phyloP scores from a whole-genome alignment of 2,797 vertebrate species.

The Meda fulgida region DNA sequence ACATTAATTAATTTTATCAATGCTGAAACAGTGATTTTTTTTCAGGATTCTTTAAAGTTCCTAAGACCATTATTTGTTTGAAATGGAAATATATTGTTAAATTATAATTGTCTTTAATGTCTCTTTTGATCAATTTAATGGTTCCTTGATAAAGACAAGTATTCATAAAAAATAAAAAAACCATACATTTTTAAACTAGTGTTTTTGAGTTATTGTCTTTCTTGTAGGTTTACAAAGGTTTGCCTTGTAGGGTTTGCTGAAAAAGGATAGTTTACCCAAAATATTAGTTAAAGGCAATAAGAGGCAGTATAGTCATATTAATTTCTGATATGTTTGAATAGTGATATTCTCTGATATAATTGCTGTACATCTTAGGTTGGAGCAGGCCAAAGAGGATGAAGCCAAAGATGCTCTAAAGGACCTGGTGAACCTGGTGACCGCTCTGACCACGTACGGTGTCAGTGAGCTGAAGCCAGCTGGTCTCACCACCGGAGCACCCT shows the following conservation, averaged over 20 bases:
- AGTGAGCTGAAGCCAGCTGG: constrained; percentile 93
- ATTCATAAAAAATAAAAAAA: too few relatives aligned
- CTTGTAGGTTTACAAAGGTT: too few relatives aligned
- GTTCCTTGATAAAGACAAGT: too few relatives aligned
- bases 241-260: neutral
- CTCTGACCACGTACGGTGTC: constrained; percentile 92
- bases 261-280: neutral
- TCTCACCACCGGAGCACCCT: constrained; percentile 93
- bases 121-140: too few relatives aligned
- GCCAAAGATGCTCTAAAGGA: constrained; percentile 96
- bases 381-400: constrained; percentile 96
- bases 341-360: neutral
- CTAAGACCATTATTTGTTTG: neutral
- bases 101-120: neutral
- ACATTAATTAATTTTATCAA: neutral
- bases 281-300: neutral
- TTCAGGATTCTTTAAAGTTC: neutral
- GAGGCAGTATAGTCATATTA: neutral
- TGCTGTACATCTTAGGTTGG: constrained; percentile 80
- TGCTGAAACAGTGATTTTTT: too few relatives aligned
- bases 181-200: too few relatives aligned
- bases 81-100: neutral
- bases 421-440: constrained; percentile 95
- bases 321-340: neutral
- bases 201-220: too few relatives aligned